phyloP scores from a whole-genome alignment of 2,888 invertebrate species.

The Lamellibrachia satsuma region DNA sequence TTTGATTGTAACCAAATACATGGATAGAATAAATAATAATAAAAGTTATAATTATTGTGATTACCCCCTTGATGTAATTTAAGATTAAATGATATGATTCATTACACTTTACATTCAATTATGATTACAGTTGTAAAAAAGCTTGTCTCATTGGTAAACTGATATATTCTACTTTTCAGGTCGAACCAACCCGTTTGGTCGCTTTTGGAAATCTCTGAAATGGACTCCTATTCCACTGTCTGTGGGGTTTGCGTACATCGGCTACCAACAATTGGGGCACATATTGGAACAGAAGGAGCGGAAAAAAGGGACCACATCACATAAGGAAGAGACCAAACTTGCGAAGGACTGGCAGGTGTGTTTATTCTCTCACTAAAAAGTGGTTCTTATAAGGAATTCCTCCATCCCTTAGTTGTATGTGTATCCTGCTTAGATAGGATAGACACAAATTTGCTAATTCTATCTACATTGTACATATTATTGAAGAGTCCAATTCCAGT shows the following conservation, averaged over 20 bases:
- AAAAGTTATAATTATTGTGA: too few relatives aligned
- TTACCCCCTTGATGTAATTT: too few relatives aligned
- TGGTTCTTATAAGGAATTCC: not conserved
- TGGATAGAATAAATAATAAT: too few relatives aligned
- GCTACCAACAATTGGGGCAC: conserved; percentile 40
- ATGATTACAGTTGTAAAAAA: not conserved
- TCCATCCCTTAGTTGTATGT: not conserved
- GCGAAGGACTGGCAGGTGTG: not conserved
- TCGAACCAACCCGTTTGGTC: conserved; percentile 28
- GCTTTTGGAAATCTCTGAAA: conserved; percentile 27
- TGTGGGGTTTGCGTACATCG: conserved; percentile 40
- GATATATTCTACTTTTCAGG: not conserved
- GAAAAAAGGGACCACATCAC: not conserved
- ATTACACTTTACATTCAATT: not conserved
- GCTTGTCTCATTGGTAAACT: not conserved
- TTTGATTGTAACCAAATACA: too few relatives aligned
- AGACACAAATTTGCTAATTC: not conserved
- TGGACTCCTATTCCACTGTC: conserved; percentile 40
- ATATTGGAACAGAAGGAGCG: conserved; percentile 33
- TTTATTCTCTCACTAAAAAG: not conserved
- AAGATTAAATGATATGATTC: too few relatives aligned
- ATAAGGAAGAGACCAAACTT: not conserved
- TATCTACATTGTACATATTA: not conserved
- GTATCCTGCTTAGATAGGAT: not conserved
- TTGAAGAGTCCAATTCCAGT: too few relatives aligned